Base-by-base conservation (phyloP, 2,797 vertebrate species). In the Xiphorhynchus erythropygius region DNA sequence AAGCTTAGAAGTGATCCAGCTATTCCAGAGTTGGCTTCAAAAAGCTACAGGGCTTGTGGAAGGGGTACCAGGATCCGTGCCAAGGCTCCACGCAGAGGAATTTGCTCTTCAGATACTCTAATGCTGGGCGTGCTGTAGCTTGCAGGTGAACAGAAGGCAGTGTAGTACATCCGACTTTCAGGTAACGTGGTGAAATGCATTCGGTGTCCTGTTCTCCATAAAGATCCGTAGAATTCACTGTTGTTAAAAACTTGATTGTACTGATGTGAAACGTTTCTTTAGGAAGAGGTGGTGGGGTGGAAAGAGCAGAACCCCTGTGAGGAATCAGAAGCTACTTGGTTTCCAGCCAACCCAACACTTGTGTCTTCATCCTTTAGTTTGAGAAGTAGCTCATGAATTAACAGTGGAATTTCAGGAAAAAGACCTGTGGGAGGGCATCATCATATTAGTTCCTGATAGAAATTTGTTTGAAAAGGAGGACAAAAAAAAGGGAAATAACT, bases 1-100 rank as follows among this genome's bases (percentile, higher is more conserved):
- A 99, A 97, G 98, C 98, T 71, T 99, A 91, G 96, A 82, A 37
- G 87, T 12, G 41, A 67, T 88, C 73, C 73, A 92, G 18, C 84
- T 82, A 3, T 88, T 93, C 94, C 52, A 68, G 27, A 91, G 76
- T 80, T 73, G 52, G 93, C 63, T 88, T 84, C 3, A 65, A 33
- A 89, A 84, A 84, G 59, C 74, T 59, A 9, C 71, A 74, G 77
- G 63, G 94, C 91, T 94, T 33, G 42, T 86, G 90, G 84, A 93
- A 83, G 64, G 71, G 79, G 84, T 79, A 18, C 84, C 90, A 5
- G 81, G 57, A 74, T 69, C 91, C 5, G 42, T 89, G 74, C 94
- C 86, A 50, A 85, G 81, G 82, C 88, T 83, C 70, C 74, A 15
- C 0, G 7, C 78, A 70, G 89, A 90, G 82, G 95, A 84, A 69